Base-by-base conservation (phyloP, 2,113 vertebrate genomes). In the Myrmophylax atrothorax region DNA sequence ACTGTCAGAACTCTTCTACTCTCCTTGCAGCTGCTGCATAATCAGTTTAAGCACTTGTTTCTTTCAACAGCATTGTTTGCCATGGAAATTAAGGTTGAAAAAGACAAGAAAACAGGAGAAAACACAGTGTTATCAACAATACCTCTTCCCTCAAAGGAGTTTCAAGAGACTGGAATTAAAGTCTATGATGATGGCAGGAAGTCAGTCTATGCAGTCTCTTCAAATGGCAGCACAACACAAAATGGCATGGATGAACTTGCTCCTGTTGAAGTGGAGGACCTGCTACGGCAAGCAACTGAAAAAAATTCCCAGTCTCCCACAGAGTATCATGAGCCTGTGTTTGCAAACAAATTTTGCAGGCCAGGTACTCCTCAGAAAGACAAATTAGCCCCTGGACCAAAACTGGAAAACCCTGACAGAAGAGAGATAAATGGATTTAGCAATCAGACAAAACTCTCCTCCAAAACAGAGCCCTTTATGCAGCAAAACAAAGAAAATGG, bases 1-100 rank as follows among this genome's bases (percentile, higher is more conserved):
- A 76, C 52, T 40, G 25, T n/a, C 38, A 70, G 70, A 87, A 79
- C n/a, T 58, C 44, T 37, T 33, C 66, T 14, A 0, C 8, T 33
- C 40, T 81, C 62, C 38, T 72, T 83, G 14, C 37, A 59, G 35
- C 52, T 52, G 26, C 52, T 88, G 46, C 28, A 37, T 70, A 69
- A 69, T 23, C 49, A 75, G 15, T 44, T 93, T 88, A 91, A 88
- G 22, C 60, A 47, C 47, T 83, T 92, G 52, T 95, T 94, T 97
- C 31, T 97, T 94, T 93, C 89, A 68, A 97, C 98, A 99, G 99
- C 99, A 42, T 96, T 99, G 59, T 99, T 99, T 96, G 99, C 99
- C 18, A 99, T 99, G 98, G 98, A 99, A 98, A 99, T 99, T 90
- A 99, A 98, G 94, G 99, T 99, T 74, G 98, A 99, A 97, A 99